Base-by-base conservation (phyloP, 2,888 invertebrate species). In the Meiosimyza decipiens region DNA sequence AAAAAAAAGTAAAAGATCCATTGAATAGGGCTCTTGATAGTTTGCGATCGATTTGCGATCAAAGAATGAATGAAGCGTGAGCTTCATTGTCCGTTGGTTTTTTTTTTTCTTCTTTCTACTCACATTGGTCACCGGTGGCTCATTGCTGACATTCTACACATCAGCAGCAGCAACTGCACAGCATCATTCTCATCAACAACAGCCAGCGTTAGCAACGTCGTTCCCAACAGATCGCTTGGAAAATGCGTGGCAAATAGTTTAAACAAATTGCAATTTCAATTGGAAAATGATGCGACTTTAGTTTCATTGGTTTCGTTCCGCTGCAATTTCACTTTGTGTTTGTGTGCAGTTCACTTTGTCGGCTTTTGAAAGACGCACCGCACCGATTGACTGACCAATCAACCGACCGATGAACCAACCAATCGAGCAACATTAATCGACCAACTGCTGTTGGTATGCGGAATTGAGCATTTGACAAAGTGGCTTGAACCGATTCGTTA, bases 391-490 rank as follows among this genome's bases (percentile, higher is more conserved):
- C 40, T 22, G 50, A 33, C 33, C 63, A 59, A 15, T 50, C 54
- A 40, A 54, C 16, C 66, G 54, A 54, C 18, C 68, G 51, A 63
- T 68, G 60, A 57, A 57, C 57, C 62, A 63, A 64, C 69, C 70
- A 64, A 62, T 71, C 62, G 63, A 33, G 66, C 55, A 68, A 70
- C 54, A 71, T 72, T 71, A 73, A 75, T 72, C 73, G 72, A 64
- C 62, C 69, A 62, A 71, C 51, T 71, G 68, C 72, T 71, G 57
- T 16, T 73, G 77, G 77, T 66, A 77, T 76, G 77, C 76, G 77
- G 75, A 77, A 78, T 78, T 79, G 81, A 81, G 79, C 81, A 77
- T 81, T 77, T 82, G 83, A 82, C 79, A 79, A 80, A 81, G 77
- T 78, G 79, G 60, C 77, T 77, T 67, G 64, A 74, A 74, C 76